Conservation (phyloP, 1,140 invertebrate species). For the Pissodes strobi region DNA sequence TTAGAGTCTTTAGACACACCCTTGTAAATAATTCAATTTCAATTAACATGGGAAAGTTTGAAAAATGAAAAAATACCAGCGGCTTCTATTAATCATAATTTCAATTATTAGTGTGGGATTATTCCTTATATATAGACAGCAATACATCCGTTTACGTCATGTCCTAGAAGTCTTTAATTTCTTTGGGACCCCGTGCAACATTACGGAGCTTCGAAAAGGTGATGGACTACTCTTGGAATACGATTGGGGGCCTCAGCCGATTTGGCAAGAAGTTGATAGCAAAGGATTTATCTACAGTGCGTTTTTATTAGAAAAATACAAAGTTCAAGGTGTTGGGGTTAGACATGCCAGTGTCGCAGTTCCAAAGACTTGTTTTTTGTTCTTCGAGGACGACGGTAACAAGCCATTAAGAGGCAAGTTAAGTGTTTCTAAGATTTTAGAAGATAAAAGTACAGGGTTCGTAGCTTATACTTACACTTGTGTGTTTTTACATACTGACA, state of each 20-base stretch:
- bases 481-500: conserved; percentile 52
- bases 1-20: no score
- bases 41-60: background rate
- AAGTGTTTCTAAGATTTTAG: conserved; percentile 51
- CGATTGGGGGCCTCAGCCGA: conserved; percentile 51
- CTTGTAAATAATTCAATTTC: no score
- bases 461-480: conserved; percentile 22
- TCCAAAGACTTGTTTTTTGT: conserved; percentile 60
- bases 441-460: conserved; percentile 45
- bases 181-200: conserved; percentile 66
- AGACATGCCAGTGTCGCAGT: conserved; percentile 54
- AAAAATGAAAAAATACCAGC: conserved; percentile 76
- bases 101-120: conserved; percentile 69
- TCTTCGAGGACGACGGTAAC: conserved; percentile 60
- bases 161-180: conserved; percentile 78
- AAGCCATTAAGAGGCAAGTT: conserved; percentile 61
- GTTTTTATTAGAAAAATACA: conserved; percentile 59
- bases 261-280: conserved; percentile 54
- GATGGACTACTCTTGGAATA: conserved; percentile 55
- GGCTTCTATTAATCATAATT: conserved; percentile 67
- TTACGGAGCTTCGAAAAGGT: conserved; percentile 58
- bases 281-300: conserved; percentile 61
- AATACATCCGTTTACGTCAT: conserved; percentile 74
- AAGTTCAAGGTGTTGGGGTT: conserved; percentile 59
- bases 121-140: conserved; percentile 75